Evolutionary conservation across 2,113 vertebrate genomes (phyloP), one percentile per base, ranked within the genome.

Genomic region (Eurystomus gularis): DNA sequence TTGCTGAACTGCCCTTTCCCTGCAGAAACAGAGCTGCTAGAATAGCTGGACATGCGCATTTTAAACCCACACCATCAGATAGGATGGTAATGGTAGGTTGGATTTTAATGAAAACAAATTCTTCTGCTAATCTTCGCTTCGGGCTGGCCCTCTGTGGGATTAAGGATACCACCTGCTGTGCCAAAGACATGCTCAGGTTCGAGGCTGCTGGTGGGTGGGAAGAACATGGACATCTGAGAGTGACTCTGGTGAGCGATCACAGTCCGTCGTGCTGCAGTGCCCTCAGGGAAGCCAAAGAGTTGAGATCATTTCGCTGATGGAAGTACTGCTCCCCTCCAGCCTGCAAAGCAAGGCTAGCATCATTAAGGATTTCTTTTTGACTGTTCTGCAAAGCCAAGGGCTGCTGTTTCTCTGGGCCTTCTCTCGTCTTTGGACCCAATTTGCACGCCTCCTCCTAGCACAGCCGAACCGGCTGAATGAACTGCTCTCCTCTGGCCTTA

Each of bases 61-160:
- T 87, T 31, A 49, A 87, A 39, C n/a, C 8, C 4, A 0, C 31
- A 6, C 86, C 69, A 26, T 85, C 96, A 73, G 93, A 35, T 76
- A 75, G 80, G 77, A 65, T 52, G 84, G 73, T 35, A 46, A 94
- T 66, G 91, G 70, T 69, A 49, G 94, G 90, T 28, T 94, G 93
- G 93, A 85, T 96, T 94, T 96, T 94, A 91, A 96, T 94, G 91
- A 96, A 96, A 94, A 96, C 88, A 96, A 94, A 95, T 94, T 96
- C 95, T 84, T 94, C 83, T 91, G 91, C 93, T 96, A 97, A 95
- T 96, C 95, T 96, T 89, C 1, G 46, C 91, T 96, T 29, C n/a
- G 75, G 95, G 83, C 96, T 96, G 95, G 93, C 77, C 93, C 83
- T 86, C 49, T 0, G 1, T 89, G 92, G 90, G 96, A 92, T 95